A percentile compares a stretch with the other conserved stretches of the same genome.
phyloP scores from a whole-genome alignment of 2,797 vertebrate genomes.

The Kryptolebias ocellatus region DNA sequence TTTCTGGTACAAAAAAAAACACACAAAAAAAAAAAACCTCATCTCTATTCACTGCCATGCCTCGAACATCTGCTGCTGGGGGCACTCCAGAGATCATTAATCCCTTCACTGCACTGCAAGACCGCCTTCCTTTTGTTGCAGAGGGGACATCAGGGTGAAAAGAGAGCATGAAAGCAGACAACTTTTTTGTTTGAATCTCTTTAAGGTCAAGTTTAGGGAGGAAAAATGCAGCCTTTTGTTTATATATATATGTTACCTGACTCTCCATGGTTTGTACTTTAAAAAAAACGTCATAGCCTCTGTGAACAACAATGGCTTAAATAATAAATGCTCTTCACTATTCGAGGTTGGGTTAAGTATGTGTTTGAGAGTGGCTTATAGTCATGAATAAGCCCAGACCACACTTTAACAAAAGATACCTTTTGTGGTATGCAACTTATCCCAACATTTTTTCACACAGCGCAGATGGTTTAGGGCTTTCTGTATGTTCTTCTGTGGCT shows the following conservation, averaged over 20 bases:
- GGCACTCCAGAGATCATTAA: constrained; percentile 76
- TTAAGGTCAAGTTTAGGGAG: constrained; percentile 56
- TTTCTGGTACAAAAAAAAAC: constrained; percentile 47
- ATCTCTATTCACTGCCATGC: constrained; percentile 81
- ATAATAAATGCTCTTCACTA: constrained; percentile 25
- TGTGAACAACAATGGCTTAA: constrained; percentile 29
- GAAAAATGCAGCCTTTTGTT: constrained; percentile 23
- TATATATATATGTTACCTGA: constrained; percentile 10
- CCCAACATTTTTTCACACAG: constrained; percentile 30
- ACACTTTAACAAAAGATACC: constrained; percentile 43
- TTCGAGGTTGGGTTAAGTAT: constrained; percentile 27
- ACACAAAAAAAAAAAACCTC: constrained; percentile 69
- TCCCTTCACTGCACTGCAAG: constrained; percentile 60
- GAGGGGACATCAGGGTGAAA: constrained; percentile 50
- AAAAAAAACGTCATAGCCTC: constrained; percentile 35
- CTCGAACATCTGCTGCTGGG: constrained; percentile 80
- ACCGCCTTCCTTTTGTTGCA: constrained; percentile 60
- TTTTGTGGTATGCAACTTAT: constrained; percentile 53
- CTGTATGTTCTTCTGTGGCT: constrained; percentile 15
- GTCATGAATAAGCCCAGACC: constrained; percentile 35
- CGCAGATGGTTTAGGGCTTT: constrained; percentile 28
- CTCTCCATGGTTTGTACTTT: constrained; percentile 10
- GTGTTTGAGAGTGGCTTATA: constrained; percentile 30
- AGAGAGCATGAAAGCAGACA: constrained; percentile 40
- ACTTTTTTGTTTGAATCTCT: constrained; percentile 37